Base-by-base conservation (phyloP, 2,797 vertebrate genomes). In the Smutsia gigantea region DNA sequence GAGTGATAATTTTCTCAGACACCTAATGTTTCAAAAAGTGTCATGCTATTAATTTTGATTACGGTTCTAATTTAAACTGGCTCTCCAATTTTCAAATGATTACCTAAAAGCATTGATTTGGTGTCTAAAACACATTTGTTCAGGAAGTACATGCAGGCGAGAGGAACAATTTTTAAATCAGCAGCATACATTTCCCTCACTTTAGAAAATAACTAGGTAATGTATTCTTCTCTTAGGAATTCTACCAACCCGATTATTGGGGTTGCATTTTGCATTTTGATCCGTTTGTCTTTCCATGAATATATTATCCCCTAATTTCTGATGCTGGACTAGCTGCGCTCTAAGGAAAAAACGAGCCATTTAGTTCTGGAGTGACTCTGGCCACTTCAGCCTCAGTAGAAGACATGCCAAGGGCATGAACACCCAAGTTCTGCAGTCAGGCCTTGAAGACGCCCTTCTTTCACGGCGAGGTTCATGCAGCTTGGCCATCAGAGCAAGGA, bases 81-180 rank as follows among this genome's bases (percentile, higher is more conserved):
- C n/a, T 97, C 75, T 97, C 93, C 49, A 23, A 25, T 97, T 98
- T 97, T 92, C 53, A 97, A 97, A 90, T 88, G 25, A 84, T 75
- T 94, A 0, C 68, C 51, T 88, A 86, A 97, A 96, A 97, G 74
- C 85, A 71, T 25, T 85, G 63, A 79, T 75, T 87, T 61, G 19
- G 21, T 95, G 34, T 55, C 81, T 75, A 74, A 84, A 49, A 89
- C 57, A 69, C 7, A 51, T 77, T 94, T 87, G 53, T 39, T 97
- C 31, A 92, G 71, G 74, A 39, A 85, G 68, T n/a, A 72, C n/a
- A 42, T 77, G 64, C 19, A 37, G 37, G 82, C 92, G 77, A 93
- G 46, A 92, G 7, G 39, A 90, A 42, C 64, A 87, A 49, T 91
- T 97, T 92, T 53, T 39, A 89, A 95, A 87, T 1, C 10, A 78